phyloP scores from a whole-genome alignment of 1,140 invertebrate species.

The Apis dorsata region DNA sequence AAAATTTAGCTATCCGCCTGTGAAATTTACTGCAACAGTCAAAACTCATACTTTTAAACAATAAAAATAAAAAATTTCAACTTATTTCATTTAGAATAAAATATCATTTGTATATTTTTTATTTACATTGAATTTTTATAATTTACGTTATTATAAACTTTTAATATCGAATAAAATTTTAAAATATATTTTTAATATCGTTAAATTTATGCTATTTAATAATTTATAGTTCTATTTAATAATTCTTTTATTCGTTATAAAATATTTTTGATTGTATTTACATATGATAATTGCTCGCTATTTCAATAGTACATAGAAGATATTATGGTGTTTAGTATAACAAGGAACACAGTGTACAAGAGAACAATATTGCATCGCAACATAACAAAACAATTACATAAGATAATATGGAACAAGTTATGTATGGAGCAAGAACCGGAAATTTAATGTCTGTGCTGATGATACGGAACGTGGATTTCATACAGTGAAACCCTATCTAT shows the following conservation, averaged over 20 bases:
- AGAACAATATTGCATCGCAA: not conserved
- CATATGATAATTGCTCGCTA: not conserved
- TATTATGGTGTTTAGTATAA: not conserved
- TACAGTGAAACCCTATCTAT: not conserved
- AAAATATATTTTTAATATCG: not conserved
- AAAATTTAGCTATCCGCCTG: not conserved
- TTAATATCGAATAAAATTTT: not conserved
- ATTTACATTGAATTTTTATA: not conserved
- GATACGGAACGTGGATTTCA: not conserved
- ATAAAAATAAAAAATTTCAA: not conserved
- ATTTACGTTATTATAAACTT: not conserved
- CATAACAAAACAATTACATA: conserved; percentile 18
- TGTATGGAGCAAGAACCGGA: conserved; percentile 17
- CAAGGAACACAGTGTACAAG: not conserved
- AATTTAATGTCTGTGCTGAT: conserved; percentile 18
- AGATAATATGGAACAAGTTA: not conserved
- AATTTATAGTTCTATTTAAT: too few species aligned
- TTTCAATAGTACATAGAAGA: not conserved
- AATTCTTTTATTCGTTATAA: not conserved
- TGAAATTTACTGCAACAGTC: not conserved
- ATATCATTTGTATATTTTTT: conserved; percentile 8
- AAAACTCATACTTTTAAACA: not conserved
- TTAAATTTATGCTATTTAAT: not conserved
- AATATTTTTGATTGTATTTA: not conserved
- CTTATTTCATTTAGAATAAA: not conserved